A percentile compares a stretch with the other conserved stretches of the same genome.
Conservation (phyloP, 2,797 vertebrate species). For the Neosilurus hyrtlii region DNA sequence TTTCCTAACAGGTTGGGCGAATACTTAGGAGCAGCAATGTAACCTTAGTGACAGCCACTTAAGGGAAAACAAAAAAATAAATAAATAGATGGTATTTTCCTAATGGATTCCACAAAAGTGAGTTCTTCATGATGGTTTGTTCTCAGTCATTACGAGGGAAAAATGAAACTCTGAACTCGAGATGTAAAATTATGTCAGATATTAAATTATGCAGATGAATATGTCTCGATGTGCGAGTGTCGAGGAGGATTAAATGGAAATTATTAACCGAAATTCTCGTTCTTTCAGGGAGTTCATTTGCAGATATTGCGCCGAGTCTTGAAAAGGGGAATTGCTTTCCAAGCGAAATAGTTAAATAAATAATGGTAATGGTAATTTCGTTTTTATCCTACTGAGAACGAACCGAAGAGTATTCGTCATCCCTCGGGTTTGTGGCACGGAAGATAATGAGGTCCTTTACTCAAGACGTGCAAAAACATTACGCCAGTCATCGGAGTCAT, state of each 20-base stretch:
- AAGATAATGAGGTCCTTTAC: slow-evolving; percentile 1
- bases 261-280: slow-evolving; percentile 52
- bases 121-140: not conserved
- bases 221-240: not conserved
- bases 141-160: not conserved
- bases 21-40: not conserved
- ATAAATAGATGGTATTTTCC: not conserved
- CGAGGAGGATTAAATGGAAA: slow-evolving; percentile 38
- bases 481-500: slow-evolving; percentile 3
- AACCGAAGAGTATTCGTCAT: not conserved
- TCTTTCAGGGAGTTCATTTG: slow-evolving; percentile 53
- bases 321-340: slow-evolving; percentile 35
- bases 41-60: not conserved
- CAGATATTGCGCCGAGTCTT: slow-evolving; percentile 42
- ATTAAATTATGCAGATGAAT: slow-evolving; percentile 21
- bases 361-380: not conserved
- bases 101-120: not conserved
- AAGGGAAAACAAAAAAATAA: not conserved
- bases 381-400: not conserved
- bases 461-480: slow-evolving; percentile 7
- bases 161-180: not conserved
- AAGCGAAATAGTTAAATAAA: slow-evolving; percentile 26
- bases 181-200: not conserved
- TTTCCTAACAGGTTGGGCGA: not conserved
- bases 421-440: not conserved